phyloP scores from a whole-genome alignment of 2,113 vertebrate genomes.

The Limnothrissa miodon region DNA sequence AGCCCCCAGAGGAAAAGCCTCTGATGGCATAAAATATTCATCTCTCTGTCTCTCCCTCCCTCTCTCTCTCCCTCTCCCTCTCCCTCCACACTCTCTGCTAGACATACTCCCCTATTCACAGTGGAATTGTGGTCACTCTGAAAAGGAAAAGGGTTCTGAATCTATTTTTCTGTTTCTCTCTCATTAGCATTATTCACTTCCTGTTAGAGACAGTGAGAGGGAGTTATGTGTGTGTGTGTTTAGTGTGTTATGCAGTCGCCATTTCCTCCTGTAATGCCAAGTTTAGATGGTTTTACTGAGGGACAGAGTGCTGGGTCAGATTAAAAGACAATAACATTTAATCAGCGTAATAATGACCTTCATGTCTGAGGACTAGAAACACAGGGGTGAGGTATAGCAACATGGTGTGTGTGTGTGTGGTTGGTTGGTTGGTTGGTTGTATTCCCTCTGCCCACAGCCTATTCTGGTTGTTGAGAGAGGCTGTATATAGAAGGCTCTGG shows the following conservation, averaged over 20 bases:
- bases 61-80: not conserved
- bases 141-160: not conserved
- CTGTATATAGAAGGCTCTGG: not conserved
- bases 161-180: not conserved
- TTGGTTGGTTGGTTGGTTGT: not conserved
- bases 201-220: slow-evolving; percentile 16
- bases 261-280: not conserved
- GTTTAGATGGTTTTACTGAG: not conserved
- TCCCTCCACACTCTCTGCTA: not conserved
- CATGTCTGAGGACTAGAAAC: not conserved
- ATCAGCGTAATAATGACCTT: not conserved
- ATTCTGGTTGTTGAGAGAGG: not conserved
- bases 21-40: slow-evolving; percentile 37
- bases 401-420: not conserved
- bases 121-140: slow-evolving; percentile 36
- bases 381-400: not conserved
- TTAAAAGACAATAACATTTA: slow-evolving; percentile 10
- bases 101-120: not conserved
- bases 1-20: slow-evolving; percentile 26
- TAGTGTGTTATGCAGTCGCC: not conserved
- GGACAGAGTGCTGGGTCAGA: not conserved
- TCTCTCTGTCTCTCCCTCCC: slow-evolving; percentile 22
- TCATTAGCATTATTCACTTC: not conserved
- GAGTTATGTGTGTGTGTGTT: slow-evolving; percentile 17
- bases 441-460: not conserved